Evolutionary conservation across 2,113 vertebrate species (phyloP).

Genomic region (Suricata suricatta): DNA sequence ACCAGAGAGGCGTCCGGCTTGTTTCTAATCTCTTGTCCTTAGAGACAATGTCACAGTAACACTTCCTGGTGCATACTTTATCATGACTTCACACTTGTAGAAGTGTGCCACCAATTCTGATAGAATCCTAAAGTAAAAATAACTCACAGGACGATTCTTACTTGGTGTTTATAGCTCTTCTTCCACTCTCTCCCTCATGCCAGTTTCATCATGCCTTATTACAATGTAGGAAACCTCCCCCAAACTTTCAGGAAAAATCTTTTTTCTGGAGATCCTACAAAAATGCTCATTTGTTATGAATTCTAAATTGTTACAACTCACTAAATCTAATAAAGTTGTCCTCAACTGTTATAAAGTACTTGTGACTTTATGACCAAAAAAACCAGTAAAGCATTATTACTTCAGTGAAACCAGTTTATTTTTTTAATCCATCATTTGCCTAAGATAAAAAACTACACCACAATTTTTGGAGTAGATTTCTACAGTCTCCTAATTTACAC

Average conservation of each 20-base stretch:
- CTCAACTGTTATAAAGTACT: background rate
- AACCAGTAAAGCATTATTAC: background rate
- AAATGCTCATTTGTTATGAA: background rate
- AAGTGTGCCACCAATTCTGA: background rate
- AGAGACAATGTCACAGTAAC: background rate
- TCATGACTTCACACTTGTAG: background rate
- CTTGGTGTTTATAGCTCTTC: background rate
- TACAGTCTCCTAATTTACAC: background rate
- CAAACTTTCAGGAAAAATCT: background rate
- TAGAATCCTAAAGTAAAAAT: slow-evolving; percentile 5
- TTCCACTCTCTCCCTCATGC: background rate
- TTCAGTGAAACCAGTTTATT: background rate
- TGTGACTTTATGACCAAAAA: background rate
- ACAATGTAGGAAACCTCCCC: background rate
- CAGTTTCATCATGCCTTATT: background rate
- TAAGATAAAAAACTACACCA: background rate
- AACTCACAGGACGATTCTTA: background rate
- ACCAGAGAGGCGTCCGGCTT: background rate
- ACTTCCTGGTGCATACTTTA: background rate
- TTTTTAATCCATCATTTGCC: background rate
- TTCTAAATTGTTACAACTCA: background rate
- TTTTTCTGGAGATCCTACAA: background rate
- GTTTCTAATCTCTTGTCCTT: background rate
- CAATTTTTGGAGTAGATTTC: background rate
- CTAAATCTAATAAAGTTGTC: background rate